Percentiles rank a stretch among this genome's conserved stretches.
Conservation (phyloP, 2,113 vertebrate species). For the Albula goreensis region DNA sequence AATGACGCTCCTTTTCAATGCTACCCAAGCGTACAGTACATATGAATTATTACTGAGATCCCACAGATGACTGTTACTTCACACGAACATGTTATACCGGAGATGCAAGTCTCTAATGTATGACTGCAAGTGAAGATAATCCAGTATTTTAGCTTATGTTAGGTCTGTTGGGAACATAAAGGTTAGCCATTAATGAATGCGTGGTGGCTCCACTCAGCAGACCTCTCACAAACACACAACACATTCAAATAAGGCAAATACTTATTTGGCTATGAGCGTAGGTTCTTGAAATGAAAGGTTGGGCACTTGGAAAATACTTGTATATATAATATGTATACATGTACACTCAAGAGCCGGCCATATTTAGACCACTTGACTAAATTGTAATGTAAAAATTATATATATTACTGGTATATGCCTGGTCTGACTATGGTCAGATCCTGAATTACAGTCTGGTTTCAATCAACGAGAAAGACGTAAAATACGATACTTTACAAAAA, state of each 20-base stretch:
- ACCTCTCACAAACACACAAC: background rate
- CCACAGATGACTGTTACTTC: conserved; percentile 1
- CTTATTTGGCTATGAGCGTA: background rate
- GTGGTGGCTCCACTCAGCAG: background rate
- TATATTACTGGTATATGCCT: too few relatives aligned
- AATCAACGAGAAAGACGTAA: too few relatives aligned
- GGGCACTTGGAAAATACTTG: background rate
- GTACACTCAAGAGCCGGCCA: too few relatives aligned
- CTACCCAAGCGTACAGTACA: background rate
- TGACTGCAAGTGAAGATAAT: background rate
- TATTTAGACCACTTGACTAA: too few relatives aligned
- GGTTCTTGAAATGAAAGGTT: background rate
- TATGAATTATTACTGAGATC: background rate
- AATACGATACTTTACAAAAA: too few relatives aligned
- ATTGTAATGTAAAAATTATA: too few relatives aligned
- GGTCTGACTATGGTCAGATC: too few relatives aligned
- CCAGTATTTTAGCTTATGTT: background rate
- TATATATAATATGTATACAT: too few relatives aligned
- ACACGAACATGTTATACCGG: background rate
- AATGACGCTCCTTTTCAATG: background rate
- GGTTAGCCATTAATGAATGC: background rate
- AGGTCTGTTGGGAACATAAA: background rate
- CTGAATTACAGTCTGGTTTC: too few relatives aligned
- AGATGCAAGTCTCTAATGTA: background rate
- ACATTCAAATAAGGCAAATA: conserved; percentile 1